These are phyloP conservation scores for Trichonephila inaurata DNA, from an alignment of 1,140 invertebrate genomes.

Conservation along the genomic window DNA sequence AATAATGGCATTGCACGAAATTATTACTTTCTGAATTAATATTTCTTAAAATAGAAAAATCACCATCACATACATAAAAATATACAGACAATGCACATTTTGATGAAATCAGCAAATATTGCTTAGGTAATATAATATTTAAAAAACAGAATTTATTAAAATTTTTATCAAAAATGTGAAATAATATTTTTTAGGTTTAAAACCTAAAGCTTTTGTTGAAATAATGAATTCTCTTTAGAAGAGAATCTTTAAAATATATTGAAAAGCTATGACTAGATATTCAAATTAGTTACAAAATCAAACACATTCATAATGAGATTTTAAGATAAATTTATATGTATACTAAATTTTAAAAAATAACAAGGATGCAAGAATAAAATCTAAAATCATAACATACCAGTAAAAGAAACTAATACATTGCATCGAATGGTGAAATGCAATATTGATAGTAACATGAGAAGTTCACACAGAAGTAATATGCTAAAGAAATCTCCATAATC, in stretches of 20 bases:
- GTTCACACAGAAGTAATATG: not conserved
- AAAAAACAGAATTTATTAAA: too few species aligned
- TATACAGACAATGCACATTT: too few species aligned
- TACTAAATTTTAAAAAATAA: not conserved
- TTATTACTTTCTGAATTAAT: too few species aligned
- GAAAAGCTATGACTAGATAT: not conserved
- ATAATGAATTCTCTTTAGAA: too few species aligned
- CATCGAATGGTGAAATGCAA: not conserved
- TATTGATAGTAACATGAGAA: not conserved
- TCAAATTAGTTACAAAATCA: not conserved
- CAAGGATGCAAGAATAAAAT: not conserved
- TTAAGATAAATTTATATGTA: not conserved
- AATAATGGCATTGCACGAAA: too few species aligned
- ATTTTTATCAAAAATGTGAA: too few species aligned
- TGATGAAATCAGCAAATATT: too few species aligned
- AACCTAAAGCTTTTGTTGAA: too few species aligned
- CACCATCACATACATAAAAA: too few species aligned
- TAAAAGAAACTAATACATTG: not conserved
- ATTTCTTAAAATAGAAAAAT: too few species aligned
- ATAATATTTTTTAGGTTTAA: too few species aligned
- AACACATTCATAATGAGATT: not conserved
- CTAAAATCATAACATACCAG: not conserved
- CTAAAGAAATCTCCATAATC: slow-evolving; percentile 2
- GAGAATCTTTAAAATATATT: not conserved
- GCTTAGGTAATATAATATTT: too few species aligned